Evolutionary conservation across 2,113 vertebrate genomes (phyloP).

Genomic region (sheep (Ovis aries)): ARS-UI_Ramb_v3.0 NC_056071.1:48883501-48884000

Average conservation of each 20-base stretch:
- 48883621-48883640: background rate
- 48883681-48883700: background rate
- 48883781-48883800: background rate
- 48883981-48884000: background rate
- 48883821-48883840: background rate
- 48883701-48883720: background rate
- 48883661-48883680: background rate
- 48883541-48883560: background rate
- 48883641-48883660: background rate
- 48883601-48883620: background rate
- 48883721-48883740: background rate
- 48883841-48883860: background rate
- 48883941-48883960: background rate
- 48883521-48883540: background rate
- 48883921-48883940: background rate
- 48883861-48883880: background rate
- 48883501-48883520: background rate
- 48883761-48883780: background rate
- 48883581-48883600: background rate
- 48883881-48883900: background rate
- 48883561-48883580: background rate
- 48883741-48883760: background rate
- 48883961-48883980: background rate
- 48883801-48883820: background rate
- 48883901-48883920: background rate